phyloP scores from a whole-genome alignment of 2,113 vertebrate species.

The Hucho hucho region DNA sequence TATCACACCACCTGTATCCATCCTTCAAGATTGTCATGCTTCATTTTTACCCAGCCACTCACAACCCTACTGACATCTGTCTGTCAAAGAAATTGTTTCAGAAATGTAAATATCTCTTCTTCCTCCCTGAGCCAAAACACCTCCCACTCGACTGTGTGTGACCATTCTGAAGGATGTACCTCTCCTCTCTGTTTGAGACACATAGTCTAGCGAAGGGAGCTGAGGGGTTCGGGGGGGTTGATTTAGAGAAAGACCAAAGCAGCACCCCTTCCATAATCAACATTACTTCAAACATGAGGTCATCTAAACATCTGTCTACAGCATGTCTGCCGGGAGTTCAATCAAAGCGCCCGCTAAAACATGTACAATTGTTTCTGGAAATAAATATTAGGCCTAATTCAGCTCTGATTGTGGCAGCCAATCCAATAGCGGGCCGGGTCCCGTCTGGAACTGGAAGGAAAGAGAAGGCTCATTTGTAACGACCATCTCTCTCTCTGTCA shows the following conservation, averaged over 20 bases:
- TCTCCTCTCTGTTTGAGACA: constrained; percentile 21
- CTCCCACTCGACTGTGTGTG: too few relatives aligned
- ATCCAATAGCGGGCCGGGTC: constrained; percentile 67
- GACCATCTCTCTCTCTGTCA: constrained; percentile 77
- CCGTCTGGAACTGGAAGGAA: constrained; percentile 67
- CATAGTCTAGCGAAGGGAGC: constrained; percentile 55
- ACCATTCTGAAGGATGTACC: constrained; percentile 13
- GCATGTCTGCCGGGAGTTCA: constrained; percentile 91
- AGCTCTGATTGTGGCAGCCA: constrained; percentile 87
- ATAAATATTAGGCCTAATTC: constrained; percentile 99
- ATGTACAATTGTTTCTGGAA: constrained; percentile 92
- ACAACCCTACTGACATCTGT: constrained; percentile 43
- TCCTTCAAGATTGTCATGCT: constrained; percentile 57
- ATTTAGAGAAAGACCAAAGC: constrained; percentile 81
- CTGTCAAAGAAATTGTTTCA: constrained; percentile 36
- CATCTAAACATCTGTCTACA: constrained; percentile 99
- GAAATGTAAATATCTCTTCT: constrained; percentile 3
- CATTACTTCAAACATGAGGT: constrained; percentile 96
- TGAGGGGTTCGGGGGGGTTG: constrained; percentile 15
- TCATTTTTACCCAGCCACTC: constrained; percentile 61
- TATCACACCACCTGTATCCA: constrained; percentile 31
- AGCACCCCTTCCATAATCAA: constrained; percentile 83
- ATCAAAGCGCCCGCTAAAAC: constrained; percentile 88
- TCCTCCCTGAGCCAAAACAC: too few relatives aligned
- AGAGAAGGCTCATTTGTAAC: constrained; percentile 76